These are phyloP conservation scores for Calliphora vicina DNA, from an alignment of 1,140 invertebrate species.

Conservation along the genomic window DNA sequence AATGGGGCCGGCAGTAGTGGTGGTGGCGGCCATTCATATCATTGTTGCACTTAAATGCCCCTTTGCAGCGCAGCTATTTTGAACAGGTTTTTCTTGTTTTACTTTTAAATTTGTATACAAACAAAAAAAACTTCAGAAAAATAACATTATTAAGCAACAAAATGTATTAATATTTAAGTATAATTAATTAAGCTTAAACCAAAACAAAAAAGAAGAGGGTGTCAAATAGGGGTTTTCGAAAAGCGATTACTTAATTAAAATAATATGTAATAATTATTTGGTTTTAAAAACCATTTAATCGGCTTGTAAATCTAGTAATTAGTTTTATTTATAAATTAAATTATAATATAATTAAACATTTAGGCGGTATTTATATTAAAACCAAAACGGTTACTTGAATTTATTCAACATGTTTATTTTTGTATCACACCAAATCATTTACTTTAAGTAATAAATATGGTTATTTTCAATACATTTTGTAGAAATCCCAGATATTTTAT, in stretches of 20 bases:
- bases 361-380: no score
- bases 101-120: neutral
- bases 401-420: no score
- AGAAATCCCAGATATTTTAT: no score
- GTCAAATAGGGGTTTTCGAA: neutral
- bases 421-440: no score
- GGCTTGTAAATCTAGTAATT: neutral
- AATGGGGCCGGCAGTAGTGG: neutral
- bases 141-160: neutral
- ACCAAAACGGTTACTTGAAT: no score
- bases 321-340: no score
- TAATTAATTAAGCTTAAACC: constrained; percentile 10
- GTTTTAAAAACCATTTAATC: neutral
- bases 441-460: no score
- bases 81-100: neutral
- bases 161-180: neutral
- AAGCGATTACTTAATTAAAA: no score
- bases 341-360: no score
- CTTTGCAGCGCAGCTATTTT: no score
- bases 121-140: neutral
- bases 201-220: neutral
- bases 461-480: no score
- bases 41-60: constrained; percentile 37
- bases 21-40: constrained; percentile 25
- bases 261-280: neutral